Evolutionary conservation across 2,888 invertebrate genomes (phyloP), one percentile per base, ranked within the genome.

Genomic region (Xanthia togata): DNA sequence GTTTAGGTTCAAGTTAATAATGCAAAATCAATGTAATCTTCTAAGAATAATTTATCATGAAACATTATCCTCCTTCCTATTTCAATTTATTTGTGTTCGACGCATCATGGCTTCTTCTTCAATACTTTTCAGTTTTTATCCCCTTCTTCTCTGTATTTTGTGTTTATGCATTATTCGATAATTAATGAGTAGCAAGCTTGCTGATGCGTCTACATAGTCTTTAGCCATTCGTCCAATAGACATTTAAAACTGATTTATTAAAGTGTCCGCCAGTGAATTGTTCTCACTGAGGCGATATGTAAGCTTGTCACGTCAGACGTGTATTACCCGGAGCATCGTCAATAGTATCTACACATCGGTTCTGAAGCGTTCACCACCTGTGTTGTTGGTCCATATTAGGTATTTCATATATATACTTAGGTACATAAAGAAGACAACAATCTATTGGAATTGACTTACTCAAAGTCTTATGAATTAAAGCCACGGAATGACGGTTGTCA

Each of bases 241-340:
- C 41, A 35, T 72, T 72, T 72, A n/a, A 26, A 38, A 59, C 35
- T 38, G 47, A 59, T 59, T 62, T 76, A 60, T 59, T 57, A 20
- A 26, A 47, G 12, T 70, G 14, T 62, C 14, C 20, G 31, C 23
- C 5, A 26, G 26, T 35, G 41, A n/a, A 60, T n/a, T 69, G 17
- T 26, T 74, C 26, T 69, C 70, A 55, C 26, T 55, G 50, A n/a
- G 41, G 47, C 70, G n/a, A 65, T 83, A 47, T 71, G 60, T 83
- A 47, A 41, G 64, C 9, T 60, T 69, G 68, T 55, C 71, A 75
- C 75, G 44, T 71, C 55, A 63, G 44, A 26, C 41, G 55, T 44
- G 68, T 83, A 60, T 17, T 57, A 26, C 75, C 60, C 41, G 35
- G 38, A 31, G 74, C 68, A 68, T 44, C 35, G 68, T 59, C 53